These are phyloP conservation scores for Parnassius mnemosyne DNA, from an alignment of 2,888 invertebrate genomes.

Conservation along the genomic window DNA sequence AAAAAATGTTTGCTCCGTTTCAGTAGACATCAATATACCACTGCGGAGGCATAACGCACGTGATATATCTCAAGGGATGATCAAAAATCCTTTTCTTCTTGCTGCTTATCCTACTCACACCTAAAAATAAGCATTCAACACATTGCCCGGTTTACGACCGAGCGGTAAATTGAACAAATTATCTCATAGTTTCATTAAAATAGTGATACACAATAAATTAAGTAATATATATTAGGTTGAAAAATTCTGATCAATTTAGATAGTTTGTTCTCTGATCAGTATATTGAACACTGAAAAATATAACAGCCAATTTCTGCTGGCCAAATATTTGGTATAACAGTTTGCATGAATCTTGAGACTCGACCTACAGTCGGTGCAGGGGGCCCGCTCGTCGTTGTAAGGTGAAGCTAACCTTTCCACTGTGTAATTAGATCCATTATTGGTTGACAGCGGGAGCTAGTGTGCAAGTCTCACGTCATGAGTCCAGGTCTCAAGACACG, in stretches of 20 bases:
- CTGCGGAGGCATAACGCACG: conserved; percentile 55
- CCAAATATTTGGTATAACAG: not conserved
- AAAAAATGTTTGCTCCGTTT: conserved; percentile 76
- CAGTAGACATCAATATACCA: conserved; percentile 68
- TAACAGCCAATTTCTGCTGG: conserved; percentile 63
- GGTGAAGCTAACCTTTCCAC: too few species aligned
- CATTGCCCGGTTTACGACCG: conserved; percentile 52
- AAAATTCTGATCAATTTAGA: conserved; percentile 47
- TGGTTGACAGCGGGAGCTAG: too few species aligned
- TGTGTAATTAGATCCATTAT: too few species aligned
- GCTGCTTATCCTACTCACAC: conserved; percentile 71
- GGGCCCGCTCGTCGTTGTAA: too few species aligned
- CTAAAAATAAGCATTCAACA: conserved; percentile 78
- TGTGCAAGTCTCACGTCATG: too few species aligned
- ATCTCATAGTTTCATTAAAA: conserved; percentile 55
- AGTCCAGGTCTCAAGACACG: too few species aligned
- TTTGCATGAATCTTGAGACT: too few species aligned
- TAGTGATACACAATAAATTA: conserved; percentile 30
- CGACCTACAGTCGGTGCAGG: too few species aligned
- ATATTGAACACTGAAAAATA: conserved; percentile 47
- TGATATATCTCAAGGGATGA: conserved; percentile 77
- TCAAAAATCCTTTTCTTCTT: conserved; percentile 85
- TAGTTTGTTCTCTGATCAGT: conserved; percentile 69
- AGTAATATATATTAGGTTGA: conserved; percentile 7
- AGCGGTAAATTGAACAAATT: conserved; percentile 77